Evolutionary conservation across 2,888 invertebrate species (phyloP), one percentile per base, ranked within the genome.

Genomic region (Eristalis tenax): DNA sequence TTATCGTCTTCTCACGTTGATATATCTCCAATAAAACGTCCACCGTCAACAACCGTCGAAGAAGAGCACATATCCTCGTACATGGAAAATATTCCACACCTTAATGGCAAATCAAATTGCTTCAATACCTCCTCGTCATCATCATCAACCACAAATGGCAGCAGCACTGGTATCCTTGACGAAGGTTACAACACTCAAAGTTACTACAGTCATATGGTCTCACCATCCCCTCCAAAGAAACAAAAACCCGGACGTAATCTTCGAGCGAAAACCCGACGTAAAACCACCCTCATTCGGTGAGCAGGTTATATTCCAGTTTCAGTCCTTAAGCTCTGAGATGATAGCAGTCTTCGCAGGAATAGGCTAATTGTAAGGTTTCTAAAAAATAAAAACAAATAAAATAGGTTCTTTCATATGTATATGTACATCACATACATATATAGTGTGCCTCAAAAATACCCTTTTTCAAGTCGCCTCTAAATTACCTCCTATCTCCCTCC

Each of bases 1-100:
- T 93, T 97, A 78, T 97, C 50, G 18, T 50, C 97, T 0, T 96
- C 96, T 6, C 94, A 90, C 70, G 89, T 90, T 61, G 91, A 91
- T 68, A 89, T 88, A 89, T 92, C 93, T 76, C 92, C 93, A 77
- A 91, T 91, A 68, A 93, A 93, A 89, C 93, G 93, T 79, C 92
- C 91, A 83, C 90, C 89, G 89, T 92, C 90, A 89, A 91, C 90
- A 64, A 91, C 89, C 57, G 89, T 91, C 73, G 91, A 91, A 86
- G 92, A 92, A 79, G 91, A 91, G 71, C 91, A 91, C 87, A 90
- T 90, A 89, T 89, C 90, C 40, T 89, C 90, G 50, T 90, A 91
- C 83, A 78, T 90, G 57, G 92, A 92, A 84, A 92, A 91, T 88
- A 89, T 89, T 63, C 89, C 89, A 69, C 79, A 90, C 76, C 68